A percentile compares a stretch with the other conserved stretches of the same genome.
Evolutionary conservation across 2,113 vertebrate genomes (phyloP).

Genomic region (Ptilonorhynchus violaceus): DNA sequence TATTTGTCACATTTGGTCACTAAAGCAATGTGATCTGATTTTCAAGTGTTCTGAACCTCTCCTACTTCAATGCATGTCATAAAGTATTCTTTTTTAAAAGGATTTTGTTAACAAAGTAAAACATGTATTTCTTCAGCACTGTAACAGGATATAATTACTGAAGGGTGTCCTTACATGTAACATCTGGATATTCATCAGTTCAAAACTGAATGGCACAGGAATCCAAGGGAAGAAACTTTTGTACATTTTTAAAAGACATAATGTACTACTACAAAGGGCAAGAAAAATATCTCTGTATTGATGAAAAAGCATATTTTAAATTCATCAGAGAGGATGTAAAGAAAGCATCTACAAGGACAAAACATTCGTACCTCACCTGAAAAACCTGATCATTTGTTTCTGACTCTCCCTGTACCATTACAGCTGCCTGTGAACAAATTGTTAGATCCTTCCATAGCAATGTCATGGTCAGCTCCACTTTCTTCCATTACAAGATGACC

Average conservation of each 20-base stretch:
- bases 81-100: neutral
- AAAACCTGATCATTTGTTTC: slow-evolving; percentile 4
- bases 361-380: slow-evolving; percentile 43
- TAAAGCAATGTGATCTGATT: neutral
- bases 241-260: neutral
- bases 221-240: neutral
- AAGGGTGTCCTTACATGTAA: neutral
- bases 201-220: neutral
- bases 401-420: slow-evolving; percentile 15
- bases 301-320: neutral
- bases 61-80: neutral
- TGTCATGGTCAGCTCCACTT: slow-evolving; percentile 45
- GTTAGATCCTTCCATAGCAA: slow-evolving; percentile 32
- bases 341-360: neutral
- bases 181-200: neutral
- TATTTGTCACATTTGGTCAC: neutral
- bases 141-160: neutral
- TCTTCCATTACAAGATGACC: slow-evolving; percentile 61
- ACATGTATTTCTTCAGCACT: neutral
- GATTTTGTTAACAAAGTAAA: neutral
- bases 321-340: neutral
- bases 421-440: slow-evolving; percentile 37
- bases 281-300: neutral
- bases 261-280: neutral
- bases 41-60: neutral